Evolutionary conservation across 2,113 vertebrate genomes (phyloP).

Genomic region (Numida meleagris): DNA sequence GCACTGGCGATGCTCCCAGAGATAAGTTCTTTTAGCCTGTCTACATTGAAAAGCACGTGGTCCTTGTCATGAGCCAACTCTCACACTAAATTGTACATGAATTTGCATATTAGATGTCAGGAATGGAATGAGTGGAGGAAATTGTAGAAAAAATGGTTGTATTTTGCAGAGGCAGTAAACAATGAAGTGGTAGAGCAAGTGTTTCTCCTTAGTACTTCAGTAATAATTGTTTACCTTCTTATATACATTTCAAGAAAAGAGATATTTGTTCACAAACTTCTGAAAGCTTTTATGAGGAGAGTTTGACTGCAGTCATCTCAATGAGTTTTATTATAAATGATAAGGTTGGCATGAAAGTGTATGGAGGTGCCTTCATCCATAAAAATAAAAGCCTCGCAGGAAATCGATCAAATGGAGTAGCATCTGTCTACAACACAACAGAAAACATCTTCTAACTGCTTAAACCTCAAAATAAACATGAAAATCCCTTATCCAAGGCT

Average conservation of each 20-base stretch:
- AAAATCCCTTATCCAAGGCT: not conserved
- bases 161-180: not conserved
- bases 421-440: not conserved
- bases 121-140: not conserved
- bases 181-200: not conserved
- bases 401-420: not conserved
- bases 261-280: not conserved
- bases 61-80: not conserved
- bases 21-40: not conserved
- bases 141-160: not conserved
- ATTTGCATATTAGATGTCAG: not conserved
- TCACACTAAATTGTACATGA: fast-evolving
- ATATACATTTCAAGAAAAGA: not conserved
- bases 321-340: not conserved
- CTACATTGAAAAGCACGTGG: not conserved
- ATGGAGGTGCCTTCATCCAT: not conserved
- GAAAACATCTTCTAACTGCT: not conserved
- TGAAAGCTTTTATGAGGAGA: not conserved
- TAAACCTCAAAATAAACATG: not conserved
- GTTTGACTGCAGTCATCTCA: not conserved
- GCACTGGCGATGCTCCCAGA: not conserved
- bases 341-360: not conserved
- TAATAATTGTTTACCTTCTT: not conserved
- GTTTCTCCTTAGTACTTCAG: not conserved
- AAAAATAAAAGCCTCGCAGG: not conserved